phyloP scores from a whole-genome alignment of 2,888 invertebrate genomes.

The Drosophila aldrichi region DNA sequence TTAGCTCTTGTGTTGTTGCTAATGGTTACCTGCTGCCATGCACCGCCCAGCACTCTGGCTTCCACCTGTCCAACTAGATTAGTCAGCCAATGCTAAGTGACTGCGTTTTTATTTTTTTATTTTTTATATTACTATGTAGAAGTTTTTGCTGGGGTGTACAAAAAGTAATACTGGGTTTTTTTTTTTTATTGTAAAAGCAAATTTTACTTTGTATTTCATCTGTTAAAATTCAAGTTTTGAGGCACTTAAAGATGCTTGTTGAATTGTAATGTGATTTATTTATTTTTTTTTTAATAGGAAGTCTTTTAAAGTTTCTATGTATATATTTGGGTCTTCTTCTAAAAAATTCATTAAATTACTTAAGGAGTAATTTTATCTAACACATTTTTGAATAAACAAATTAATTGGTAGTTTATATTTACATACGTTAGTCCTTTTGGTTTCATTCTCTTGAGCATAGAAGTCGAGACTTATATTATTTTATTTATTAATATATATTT shows the following conservation, averaged over 20 bases:
- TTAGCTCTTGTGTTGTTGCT: slow-evolving; percentile 21
- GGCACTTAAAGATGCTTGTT: neutral
- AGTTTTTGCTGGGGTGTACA: neutral
- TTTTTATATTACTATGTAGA: neutral
- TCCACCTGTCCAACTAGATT: slow-evolving; percentile 14
- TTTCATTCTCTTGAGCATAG: no score
- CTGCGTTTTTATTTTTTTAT: neutral
- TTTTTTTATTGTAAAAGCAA: neutral
- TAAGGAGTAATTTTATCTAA: neutral
- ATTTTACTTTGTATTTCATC: neutral
- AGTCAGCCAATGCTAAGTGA: slow-evolving; percentile 37
- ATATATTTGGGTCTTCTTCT: neutral
- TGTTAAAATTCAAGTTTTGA: neutral
- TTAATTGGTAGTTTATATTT: neutral
- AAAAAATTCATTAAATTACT: neutral
- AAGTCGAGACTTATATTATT: no score
- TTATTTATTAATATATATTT: no score
- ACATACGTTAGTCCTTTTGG: no score
- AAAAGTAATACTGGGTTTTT: neutral
- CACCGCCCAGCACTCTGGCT: neutral
- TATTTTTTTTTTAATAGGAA: no score
- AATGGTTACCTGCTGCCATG: slow-evolving; percentile 32
- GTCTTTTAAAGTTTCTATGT: no score
- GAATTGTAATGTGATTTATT: neutral
- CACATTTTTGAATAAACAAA: neutral